Evolutionary conservation across 2,888 invertebrate species (phyloP).

Genomic region (Tenthredo livida): DNA sequence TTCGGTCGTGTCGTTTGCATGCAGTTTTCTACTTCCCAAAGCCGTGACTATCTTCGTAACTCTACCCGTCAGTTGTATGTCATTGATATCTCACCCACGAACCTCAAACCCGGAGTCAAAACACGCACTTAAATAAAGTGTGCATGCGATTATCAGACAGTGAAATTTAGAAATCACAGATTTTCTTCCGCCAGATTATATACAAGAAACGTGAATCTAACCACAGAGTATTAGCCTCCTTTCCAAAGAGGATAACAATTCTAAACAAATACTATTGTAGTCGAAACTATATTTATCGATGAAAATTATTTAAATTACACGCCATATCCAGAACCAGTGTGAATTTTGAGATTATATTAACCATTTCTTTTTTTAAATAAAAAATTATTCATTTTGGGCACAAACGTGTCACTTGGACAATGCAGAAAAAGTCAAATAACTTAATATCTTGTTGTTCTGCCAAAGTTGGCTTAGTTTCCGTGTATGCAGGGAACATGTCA

Average conservation of each 20-base stretch:
- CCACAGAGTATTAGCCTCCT: slow-evolving; percentile 45
- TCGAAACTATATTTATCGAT: background rate
- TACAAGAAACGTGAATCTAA: background rate
- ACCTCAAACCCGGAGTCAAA: background rate
- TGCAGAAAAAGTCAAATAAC: background rate
- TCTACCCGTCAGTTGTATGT: background rate
- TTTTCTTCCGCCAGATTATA: slow-evolving; percentile 33
- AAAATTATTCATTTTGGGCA: no score
- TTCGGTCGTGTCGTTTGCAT: slow-evolving; percentile 32
- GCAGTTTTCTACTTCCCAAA: slow-evolving; percentile 52
- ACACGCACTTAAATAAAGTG: slow-evolving; percentile 19
- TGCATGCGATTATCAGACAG: slow-evolving; percentile 41
- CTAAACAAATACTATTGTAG: background rate
- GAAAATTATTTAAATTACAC: background rate
- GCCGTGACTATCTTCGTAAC: background rate
- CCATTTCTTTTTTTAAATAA: no score
- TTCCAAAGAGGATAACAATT: background rate
- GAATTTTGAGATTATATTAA: background rate
- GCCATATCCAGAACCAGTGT: background rate
- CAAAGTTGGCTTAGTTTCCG: slow-evolving; percentile 2
- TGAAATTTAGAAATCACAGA: slow-evolving; percentile 46
- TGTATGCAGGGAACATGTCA: slow-evolving; percentile 31
- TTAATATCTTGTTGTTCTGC: background rate
- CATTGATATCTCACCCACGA: slow-evolving; percentile 18
- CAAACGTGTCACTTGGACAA: background rate